A percentile compares a stretch with the other conserved stretches of the same genome.
These are phyloP conservation scores for Sebastiscus tertius DNA, from an alignment of 2,797 vertebrate genomes.

Conservation along the genomic window DNA sequence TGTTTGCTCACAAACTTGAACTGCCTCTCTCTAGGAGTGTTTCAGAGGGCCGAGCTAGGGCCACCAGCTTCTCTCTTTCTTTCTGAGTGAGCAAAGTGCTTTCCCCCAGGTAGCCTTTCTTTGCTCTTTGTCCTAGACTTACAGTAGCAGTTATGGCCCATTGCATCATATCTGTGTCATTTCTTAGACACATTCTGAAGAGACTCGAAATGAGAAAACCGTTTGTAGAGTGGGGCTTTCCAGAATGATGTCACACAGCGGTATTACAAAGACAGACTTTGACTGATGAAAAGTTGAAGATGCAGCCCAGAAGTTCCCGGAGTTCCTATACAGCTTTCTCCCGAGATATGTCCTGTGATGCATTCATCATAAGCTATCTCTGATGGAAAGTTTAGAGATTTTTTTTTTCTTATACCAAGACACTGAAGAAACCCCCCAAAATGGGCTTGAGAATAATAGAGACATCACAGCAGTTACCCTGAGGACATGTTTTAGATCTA, in stretches of 20 bases:
- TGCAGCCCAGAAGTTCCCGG: slow-evolving; percentile 3
- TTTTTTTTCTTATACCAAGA: background rate
- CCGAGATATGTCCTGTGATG: background rate
- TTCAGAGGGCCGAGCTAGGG: background rate
- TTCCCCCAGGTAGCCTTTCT: background rate
- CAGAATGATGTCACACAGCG: slow-evolving; percentile 21
- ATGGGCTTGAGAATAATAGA: slow-evolving; percentile 5
- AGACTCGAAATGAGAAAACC: slow-evolving; percentile 2
- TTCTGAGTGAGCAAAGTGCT: slow-evolving; percentile 34
- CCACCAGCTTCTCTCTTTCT: slow-evolving; percentile 6
- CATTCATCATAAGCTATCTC: slow-evolving; percentile 29
- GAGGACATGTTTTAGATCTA: slow-evolving; percentile 1
- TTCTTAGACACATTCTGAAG: slow-evolving; percentile 20
- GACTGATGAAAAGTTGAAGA: slow-evolving; percentile 45
- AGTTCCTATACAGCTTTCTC: background rate
- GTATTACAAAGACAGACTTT: slow-evolving; percentile 11
- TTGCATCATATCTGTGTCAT: slow-evolving; percentile 34
- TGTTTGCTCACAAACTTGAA: background rate
- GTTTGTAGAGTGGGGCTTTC: background rate
- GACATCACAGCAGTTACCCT: background rate
- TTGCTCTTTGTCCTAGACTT: slow-evolving; percentile 27
- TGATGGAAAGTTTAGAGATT: background rate
- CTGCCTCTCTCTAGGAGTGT: background rate
- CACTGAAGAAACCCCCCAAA: background rate
- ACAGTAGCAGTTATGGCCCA: slow-evolving; percentile 16